phyloP scores from a whole-genome alignment of 2,888 invertebrate species.

The Sesamia inferens region DNA sequence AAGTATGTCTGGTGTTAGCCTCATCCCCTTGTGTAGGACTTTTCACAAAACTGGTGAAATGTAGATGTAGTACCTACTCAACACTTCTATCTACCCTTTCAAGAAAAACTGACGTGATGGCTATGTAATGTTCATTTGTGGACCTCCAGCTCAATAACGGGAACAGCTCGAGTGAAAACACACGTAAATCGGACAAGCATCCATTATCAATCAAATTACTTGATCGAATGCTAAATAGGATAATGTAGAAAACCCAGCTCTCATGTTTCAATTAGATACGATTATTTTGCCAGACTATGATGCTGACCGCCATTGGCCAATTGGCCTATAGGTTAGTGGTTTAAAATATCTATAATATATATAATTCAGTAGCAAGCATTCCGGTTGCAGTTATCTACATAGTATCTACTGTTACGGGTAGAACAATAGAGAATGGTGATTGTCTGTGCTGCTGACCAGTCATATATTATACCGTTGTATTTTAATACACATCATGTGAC shows the following conservation, averaged over 20 bases:
- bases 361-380: neutral
- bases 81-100: neutral
- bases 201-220: slow-evolving; percentile 29
- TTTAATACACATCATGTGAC: slow-evolving; percentile 15
- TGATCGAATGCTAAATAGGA: slow-evolving; percentile 4
- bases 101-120: no score
- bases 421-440: slow-evolving; percentile 47
- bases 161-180: neutral
- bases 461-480: slow-evolving; percentile 22
- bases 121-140: neutral
- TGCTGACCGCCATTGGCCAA: slow-evolving; percentile 5
- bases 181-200: neutral
- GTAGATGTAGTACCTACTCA: neutral
- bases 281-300: slow-evolving; percentile 6
- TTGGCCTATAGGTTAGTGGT: neutral
- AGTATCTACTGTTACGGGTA: slow-evolving; percentile 43
- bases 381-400: slow-evolving; percentile 25
- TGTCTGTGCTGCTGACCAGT: slow-evolving; percentile 28
- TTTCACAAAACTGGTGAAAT: neutral
- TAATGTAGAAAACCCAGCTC: slow-evolving; percentile 17
- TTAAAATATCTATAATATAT: slow-evolving; percentile 5
- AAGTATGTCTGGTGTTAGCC: neutral
- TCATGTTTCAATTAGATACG: neutral
- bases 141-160: neutral
- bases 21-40: accelerated